phyloP scores from a whole-genome alignment of 2,888 invertebrate genomes.

The Orthonevra nobilis region DNA sequence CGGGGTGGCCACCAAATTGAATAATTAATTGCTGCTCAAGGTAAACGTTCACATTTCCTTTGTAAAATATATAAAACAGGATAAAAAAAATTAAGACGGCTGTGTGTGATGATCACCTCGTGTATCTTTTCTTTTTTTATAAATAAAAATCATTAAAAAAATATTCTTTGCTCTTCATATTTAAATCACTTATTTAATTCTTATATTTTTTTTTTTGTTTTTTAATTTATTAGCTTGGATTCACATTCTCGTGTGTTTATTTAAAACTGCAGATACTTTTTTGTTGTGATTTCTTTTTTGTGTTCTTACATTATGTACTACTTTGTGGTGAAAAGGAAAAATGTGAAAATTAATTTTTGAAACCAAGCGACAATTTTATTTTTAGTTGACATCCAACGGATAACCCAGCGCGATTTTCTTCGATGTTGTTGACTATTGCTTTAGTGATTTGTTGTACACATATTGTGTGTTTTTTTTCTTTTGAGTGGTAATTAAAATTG shows the following conservation, averaged over 20 bases:
- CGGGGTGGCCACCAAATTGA: slow-evolving; percentile 42
- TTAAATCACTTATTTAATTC: slow-evolving; percentile 28
- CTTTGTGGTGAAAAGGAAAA: slow-evolving; percentile 28
- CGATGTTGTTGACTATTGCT: slow-evolving; percentile 34
- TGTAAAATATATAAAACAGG: slow-evolving; percentile 7
- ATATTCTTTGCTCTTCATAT: background rate
- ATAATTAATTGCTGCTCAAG: slow-evolving; percentile 50
- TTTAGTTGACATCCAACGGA: slow-evolving; percentile 64
- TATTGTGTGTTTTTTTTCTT: slow-evolving; percentile 11
- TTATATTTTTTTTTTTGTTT: slow-evolving; percentile 12
- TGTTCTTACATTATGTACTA: slow-evolving; percentile 28
- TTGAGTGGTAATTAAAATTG: slow-evolving; percentile 60
- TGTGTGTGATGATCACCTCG: background rate
- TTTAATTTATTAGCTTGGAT: slow-evolving; percentile 37
- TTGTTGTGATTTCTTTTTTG: background rate
- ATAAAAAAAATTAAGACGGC: slow-evolving; percentile 1
- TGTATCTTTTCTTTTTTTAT: background rate
- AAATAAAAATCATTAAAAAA: background rate
- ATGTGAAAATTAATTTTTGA: slow-evolving; percentile 51
- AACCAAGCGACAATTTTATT: slow-evolving; percentile 59
- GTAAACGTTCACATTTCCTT: slow-evolving; percentile 43
- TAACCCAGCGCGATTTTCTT: slow-evolving; percentile 51
- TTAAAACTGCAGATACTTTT: background rate
- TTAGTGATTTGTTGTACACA: slow-evolving; percentile 39
- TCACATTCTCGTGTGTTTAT: background rate